Base-by-base conservation (phyloP, 2,113 vertebrate genomes). In the Struthio camelus region DNA sequence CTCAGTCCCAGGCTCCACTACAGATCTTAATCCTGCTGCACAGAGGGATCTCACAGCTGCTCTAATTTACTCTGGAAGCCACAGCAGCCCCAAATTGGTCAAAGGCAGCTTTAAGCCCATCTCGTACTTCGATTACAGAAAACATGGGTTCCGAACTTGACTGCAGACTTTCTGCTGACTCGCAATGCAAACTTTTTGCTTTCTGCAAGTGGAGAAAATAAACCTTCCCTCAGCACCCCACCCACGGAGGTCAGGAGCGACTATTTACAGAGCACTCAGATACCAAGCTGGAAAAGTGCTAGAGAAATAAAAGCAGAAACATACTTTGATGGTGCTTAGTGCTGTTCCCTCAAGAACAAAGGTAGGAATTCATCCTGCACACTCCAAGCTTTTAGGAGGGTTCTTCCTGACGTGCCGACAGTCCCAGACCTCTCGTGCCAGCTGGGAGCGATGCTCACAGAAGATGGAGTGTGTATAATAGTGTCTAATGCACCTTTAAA, bases 321-420 rank as follows among this genome's bases (percentile, higher is more conserved):
- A 1, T 4, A 2, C 6, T 72, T 5, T 1, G 15, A 25, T 9
- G 40, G 11, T 1, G 17, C 9, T 71, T 5, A 10, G 48, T 0
- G 58, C 81, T 82, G 78, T 8, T 76, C 66, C 73, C 73, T 54
- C 0, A 0, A 58, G 53, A 58, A 5, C 62, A 46, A 25, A 50
- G 46, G 24, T 17, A 50, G 36, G 72, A n/a, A 73, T 53, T 36
- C 34, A 8, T 15, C 1, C 8, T 36, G 34, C 70, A 40, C 4
- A 1, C n/a, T 19, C 3, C 3, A 23, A 34, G 50, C 30, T 72
- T 78, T 59, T 2, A 18, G 83, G 3, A 59, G 50, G 76, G 14
- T 38, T 67, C 48, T 44, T 58, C 46, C 48, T 23, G 54, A 59
- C 3, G 34, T 78, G 51, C 16, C 4, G 10, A 20, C 20, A 59